Base-by-base conservation (phyloP, 2,797 vertebrate species). In the Hyperoplus lanceolatus region DNA sequence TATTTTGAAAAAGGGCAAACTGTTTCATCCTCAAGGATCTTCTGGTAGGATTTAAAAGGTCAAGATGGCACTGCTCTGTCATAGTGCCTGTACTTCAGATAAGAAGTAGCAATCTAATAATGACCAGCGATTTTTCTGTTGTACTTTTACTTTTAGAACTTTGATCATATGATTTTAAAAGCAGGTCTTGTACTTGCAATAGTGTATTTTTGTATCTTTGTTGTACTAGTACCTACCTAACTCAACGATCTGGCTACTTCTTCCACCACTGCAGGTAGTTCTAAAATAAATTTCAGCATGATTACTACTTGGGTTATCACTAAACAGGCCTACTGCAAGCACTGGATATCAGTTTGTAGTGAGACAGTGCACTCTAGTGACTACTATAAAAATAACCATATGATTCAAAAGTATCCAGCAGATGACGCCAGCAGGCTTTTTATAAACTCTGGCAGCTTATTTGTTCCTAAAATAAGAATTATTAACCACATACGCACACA, bases 361-460 rank as follows among this genome's bases (percentile, higher is more conserved):
- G n/a, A 58, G 48, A 73, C 65, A 67, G 63, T 3, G 81, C 76
- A 3, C 84, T 76, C 92, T 88, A 53, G 84, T 85, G 90, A 29
- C 45, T 8, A 2, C 1, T 39, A 12, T 14, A 58, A 46, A 29
- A 77, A 81, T 1, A 0, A 69, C 12, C 8, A 54, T 8, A 14
- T 50, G 8, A 39, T 63, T 67, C 41, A 43, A 39, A 63, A 61
- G 15, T 10, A 5, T 78, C 90, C 92, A 89, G 81, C 79, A 93
- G 93, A 79, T 87, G 93, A 59, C 87, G 72, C 82, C 79, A 84
- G 55, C 59, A 73, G 36, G 78, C 88, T 83, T 68, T 71, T 74
- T 55, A 78, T 61, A 15, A 46, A 18, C 45, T 13, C 15, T 4
- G 15, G 53, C 8, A 18, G 51, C 59, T 0, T 68, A 59, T 65